phyloP scores from a whole-genome alignment of 2,888 invertebrate species.

The Drosophila basisetae region DNA sequence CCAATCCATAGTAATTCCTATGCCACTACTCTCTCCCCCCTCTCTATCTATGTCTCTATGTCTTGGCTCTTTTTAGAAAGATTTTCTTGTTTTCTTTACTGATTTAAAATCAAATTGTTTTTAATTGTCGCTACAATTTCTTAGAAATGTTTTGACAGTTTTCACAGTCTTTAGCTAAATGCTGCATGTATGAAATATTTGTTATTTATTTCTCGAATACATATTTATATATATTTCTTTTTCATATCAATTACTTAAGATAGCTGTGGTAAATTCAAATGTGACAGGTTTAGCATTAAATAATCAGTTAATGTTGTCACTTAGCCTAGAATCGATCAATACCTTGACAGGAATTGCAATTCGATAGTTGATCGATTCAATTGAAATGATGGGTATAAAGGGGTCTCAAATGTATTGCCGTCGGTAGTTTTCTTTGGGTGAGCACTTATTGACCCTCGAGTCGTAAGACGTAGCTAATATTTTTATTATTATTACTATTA shows the following conservation, averaged over 20 bases:
- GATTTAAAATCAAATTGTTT: conserved; percentile 77
- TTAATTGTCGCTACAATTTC: conserved; percentile 69
- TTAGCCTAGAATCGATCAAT: neutral
- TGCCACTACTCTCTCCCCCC: conserved; percentile 15
- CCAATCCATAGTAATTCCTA: conserved; percentile 70
- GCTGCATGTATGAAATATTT: conserved; percentile 10
- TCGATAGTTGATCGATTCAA: neutral
- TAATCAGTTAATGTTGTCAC: neutral
- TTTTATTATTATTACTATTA: conserved; percentile 29
- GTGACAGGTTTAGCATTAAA: neutral
- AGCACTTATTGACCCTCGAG: conserved; percentile 13
- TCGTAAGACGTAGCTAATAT: neutral
- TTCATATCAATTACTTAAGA: neutral
- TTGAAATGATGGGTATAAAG: neutral
- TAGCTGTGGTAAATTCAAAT: neutral
- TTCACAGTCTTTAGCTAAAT: neutral
- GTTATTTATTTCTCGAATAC: neutral
- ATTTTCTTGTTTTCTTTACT: conserved; percentile 64
- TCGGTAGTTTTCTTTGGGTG: conserved; percentile 14
- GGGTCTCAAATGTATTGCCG: conserved; percentile 14
- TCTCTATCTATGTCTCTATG: neutral
- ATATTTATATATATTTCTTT: neutral
- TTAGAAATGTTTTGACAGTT: conserved; percentile 70
- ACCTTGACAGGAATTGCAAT: neutral
- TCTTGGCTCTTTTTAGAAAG: no score